These are phyloP conservation scores for Oscheius myriophilus DNA, from an alignment of 2,888 invertebrate species.

Conservation along the genomic window DNA sequence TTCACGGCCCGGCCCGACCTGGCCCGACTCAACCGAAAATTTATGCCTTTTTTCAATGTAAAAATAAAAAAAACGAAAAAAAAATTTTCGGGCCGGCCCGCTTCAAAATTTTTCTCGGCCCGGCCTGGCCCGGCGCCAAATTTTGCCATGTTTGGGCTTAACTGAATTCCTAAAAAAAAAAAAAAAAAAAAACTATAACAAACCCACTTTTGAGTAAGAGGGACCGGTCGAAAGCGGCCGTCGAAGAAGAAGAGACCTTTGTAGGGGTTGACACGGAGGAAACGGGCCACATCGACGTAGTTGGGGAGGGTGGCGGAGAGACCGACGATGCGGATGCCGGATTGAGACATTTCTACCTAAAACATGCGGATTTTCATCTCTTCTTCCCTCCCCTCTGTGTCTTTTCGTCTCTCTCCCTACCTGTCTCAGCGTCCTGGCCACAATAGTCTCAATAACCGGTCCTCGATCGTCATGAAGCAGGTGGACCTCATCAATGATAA, in stretches of 20 bases:
- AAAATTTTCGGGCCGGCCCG: no score
- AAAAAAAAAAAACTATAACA: no score
- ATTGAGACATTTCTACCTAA: constrained; percentile 75
- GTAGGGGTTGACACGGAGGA: constrained; percentile 90
- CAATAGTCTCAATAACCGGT: constrained; percentile 94
- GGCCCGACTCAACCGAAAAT: no score
- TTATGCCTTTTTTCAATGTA: no score
- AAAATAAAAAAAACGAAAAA: no score
- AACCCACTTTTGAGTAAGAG: constrained; percentile 60
- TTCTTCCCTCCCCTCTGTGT: no score
- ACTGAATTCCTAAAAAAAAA: background rate
- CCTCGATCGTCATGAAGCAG: constrained; percentile 95
- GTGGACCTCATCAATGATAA: constrained; percentile 97
- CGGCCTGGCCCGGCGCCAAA: no score
- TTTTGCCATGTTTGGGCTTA: no score
- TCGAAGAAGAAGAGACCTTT: constrained; percentile 75
- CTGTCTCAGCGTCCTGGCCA: constrained; percentile 91
- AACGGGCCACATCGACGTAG: constrained; percentile 92
- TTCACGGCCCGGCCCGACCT: no score
- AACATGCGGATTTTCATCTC: no score
- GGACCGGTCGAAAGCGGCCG: constrained; percentile 90
- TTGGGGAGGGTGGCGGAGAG: constrained; percentile 92
- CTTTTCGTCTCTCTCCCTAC: constrained; percentile 70
- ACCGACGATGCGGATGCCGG: constrained; percentile 89
- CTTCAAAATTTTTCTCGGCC: no score